phyloP scores from a whole-genome alignment of 2,113 vertebrate species.

The Poecile atricapillus region DNA sequence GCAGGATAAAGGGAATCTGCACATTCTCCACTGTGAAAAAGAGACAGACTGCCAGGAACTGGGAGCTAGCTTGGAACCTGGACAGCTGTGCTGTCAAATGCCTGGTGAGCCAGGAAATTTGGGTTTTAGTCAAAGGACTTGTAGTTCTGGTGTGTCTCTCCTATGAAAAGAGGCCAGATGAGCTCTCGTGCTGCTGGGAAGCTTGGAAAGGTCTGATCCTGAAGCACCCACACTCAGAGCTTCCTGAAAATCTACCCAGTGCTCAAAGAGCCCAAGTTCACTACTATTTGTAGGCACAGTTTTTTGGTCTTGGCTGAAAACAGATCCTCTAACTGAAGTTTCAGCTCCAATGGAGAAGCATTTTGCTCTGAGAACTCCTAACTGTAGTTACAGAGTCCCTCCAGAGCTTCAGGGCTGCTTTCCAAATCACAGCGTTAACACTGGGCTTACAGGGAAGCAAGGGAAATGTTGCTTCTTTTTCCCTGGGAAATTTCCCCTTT shows the following conservation, averaged over 20 bases:
- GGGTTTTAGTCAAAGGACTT: background rate
- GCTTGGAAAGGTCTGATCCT: background rate
- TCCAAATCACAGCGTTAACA: background rate
- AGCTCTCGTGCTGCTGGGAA: background rate
- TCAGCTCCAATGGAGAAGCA: background rate
- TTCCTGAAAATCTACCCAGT: background rate
- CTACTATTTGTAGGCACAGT: background rate
- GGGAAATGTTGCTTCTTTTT: background rate
- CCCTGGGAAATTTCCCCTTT: background rate
- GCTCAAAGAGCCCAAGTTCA: background rate
- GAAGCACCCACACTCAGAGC: background rate
- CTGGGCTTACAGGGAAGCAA: background rate
- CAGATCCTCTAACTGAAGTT: background rate
- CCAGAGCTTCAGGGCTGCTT: background rate
- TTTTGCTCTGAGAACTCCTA: background rate
- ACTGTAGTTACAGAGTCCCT: background rate
- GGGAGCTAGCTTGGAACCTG: background rate
- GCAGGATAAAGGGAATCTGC: background rate
- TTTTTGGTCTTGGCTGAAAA: background rate
- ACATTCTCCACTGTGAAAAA: rapidly evolving
- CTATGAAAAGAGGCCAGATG: background rate
- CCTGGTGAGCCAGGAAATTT: background rate
- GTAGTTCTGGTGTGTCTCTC: background rate
- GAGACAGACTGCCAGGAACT: background rate
- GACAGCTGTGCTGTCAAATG: background rate